Evolutionary conservation across 2,797 vertebrate genomes (phyloP).

Genomic region (Centroberyx gerrardi): DNA sequence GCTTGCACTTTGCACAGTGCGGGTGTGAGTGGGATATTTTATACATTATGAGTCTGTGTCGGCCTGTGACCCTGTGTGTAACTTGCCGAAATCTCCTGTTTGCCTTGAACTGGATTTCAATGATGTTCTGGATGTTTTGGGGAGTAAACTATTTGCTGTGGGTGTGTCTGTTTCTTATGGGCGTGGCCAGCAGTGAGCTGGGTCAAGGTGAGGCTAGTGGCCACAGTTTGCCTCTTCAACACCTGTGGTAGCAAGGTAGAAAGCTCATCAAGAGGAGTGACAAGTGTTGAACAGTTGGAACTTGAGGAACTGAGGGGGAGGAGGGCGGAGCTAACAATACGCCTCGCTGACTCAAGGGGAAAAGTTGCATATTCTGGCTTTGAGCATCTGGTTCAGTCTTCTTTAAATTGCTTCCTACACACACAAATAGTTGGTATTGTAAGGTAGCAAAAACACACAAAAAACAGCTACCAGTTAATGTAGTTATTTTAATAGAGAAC

Average conservation of each 20-base stretch:
- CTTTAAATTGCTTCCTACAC: neutral
- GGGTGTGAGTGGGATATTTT: no score
- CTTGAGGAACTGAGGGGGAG: neutral
- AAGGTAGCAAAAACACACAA: neutral
- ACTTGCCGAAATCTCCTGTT: no score
- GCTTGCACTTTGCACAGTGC: no score
- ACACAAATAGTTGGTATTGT: neutral
- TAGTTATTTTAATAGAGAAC: neutral
- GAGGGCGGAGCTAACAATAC: constrained; percentile 25
- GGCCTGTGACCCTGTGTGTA: no score
- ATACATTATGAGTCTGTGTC: no score
- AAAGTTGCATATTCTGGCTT: constrained; percentile 16
- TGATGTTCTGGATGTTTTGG: constrained; percentile 70
- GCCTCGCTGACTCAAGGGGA: constrained; percentile 34
- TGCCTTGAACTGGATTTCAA: no score
- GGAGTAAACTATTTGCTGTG: constrained; percentile 71
- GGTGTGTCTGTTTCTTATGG: constrained; percentile 64
- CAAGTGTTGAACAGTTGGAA: constrained; percentile 13
- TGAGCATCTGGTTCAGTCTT: neutral
- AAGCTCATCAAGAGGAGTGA: constrained; percentile 51
- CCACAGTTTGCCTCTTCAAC: no score
- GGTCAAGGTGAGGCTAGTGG: neutral
- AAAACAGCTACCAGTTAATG: neutral
- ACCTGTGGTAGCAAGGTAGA: constrained; percentile 13
- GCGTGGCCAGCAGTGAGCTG: constrained; percentile 63